Evolutionary conservation across 2,113 vertebrate genomes (phyloP).

Genomic region (Erythrocercus mccallii): DNA sequence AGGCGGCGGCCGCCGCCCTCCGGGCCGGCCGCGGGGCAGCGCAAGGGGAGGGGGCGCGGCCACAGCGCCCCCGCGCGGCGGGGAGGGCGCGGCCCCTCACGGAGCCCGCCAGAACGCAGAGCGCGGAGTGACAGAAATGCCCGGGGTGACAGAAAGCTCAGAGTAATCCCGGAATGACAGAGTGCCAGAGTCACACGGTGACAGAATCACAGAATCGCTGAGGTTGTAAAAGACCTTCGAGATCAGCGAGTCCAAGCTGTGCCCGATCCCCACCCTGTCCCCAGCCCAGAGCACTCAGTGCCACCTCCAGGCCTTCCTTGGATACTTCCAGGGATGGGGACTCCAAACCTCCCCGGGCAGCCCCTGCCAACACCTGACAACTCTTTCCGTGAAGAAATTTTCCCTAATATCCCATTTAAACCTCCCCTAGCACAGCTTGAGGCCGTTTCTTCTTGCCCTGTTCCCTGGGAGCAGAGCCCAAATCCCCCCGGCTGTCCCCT

Average conservation of each 20-base stretch:
- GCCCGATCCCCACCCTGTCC: background rate
- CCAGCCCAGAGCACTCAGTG: background rate
- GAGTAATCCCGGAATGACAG: no score
- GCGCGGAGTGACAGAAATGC: no score
- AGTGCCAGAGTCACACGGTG: background rate
- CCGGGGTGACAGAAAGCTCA: no score
- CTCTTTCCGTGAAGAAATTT: background rate
- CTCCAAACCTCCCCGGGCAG: background rate
- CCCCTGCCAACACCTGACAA: no score
- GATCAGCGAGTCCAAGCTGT: background rate
- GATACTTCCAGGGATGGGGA: background rate
- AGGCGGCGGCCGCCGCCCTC: background rate
- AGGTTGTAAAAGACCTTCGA: background rate
- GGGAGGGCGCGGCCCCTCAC: background rate
- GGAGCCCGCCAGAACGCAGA: background rate
- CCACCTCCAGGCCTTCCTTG: accelerated
- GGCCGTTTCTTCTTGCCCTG: background rate
- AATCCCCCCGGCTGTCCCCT: background rate
- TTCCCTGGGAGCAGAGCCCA: background rate
- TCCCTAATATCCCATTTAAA: no score
- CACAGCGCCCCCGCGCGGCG: background rate
- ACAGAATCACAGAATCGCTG: no score
- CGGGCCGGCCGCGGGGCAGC: background rate
- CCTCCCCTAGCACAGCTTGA: accelerated
- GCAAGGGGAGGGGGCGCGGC: background rate